Percentiles rank a stretch among this genome's conserved stretches.
phyloP scores from a whole-genome alignment of 2,797 vertebrate species.

The Lophotriccus pileatus region DNA sequence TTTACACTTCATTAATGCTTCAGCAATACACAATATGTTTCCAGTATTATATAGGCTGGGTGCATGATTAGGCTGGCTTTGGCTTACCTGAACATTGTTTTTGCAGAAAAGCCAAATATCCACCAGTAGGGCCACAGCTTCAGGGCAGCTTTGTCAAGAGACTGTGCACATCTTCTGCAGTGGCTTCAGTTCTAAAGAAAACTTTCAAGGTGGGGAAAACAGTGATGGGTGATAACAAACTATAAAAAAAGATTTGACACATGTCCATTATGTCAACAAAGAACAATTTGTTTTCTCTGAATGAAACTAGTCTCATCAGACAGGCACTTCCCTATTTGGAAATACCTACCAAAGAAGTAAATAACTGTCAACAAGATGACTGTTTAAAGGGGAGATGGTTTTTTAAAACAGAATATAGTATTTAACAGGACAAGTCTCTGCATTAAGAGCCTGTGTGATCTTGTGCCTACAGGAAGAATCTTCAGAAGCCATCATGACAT shows the following conservation, averaged over 20 bases:
- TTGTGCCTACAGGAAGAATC: background rate
- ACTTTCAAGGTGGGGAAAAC: background rate
- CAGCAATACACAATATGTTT: background rate
- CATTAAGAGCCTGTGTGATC: background rate
- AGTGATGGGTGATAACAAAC: background rate
- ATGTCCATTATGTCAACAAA: background rate
- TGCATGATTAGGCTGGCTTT: background rate
- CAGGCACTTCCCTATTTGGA: background rate
- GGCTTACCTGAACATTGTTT: background rate
- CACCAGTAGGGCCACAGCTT: background rate
- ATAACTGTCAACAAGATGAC: background rate
- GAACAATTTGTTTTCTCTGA: background rate
- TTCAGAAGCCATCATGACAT: background rate
- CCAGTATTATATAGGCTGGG: accelerated
- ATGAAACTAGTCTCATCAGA: background rate
- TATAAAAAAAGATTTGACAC: background rate
- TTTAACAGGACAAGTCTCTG: background rate
- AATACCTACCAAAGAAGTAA: background rate
- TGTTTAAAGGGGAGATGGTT: background rate
- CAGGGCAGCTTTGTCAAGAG: background rate
- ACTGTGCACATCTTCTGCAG: background rate
- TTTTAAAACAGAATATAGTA: background rate
- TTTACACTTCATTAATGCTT: background rate
- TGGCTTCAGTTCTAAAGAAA: background rate
- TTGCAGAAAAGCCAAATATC: background rate